Conservation (phyloP, 2,888 invertebrate genomes). For the Tenthredo mesomela region DNA sequence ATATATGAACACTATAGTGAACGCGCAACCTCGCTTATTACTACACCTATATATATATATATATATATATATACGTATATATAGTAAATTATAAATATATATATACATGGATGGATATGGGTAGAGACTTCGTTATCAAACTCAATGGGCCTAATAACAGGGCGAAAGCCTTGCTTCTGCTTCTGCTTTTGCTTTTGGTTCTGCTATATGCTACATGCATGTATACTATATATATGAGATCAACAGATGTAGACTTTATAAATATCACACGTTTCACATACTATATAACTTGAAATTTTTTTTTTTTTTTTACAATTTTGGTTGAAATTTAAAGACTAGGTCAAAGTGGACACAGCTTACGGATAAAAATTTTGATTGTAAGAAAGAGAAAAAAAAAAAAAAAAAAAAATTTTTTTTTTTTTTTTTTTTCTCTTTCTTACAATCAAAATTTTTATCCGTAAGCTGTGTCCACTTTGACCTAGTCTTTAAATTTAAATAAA, state of each 20-base stretch:
- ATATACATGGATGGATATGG: not conserved
- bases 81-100: not conserved
- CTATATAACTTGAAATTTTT: no score
- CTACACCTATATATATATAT: not conserved
- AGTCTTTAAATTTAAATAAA: no score
- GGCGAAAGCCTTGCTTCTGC: not conserved
- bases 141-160: slow-evolving; percentile 42
- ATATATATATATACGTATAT: not conserved
- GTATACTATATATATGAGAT: not conserved
- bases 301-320: no score
- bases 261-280: not conserved
- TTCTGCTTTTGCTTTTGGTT: not conserved
- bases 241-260: not conserved
- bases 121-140: slow-evolving; percentile 22
- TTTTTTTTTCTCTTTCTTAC: no score
- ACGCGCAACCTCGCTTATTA: no score
- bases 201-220: not conserved
- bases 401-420: no score
- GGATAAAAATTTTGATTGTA: no score
- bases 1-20: not conserved
- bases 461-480: no score
- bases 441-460: no score
- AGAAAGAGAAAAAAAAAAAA: no score
- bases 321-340: no score
- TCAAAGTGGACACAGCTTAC: no score